phyloP scores from a whole-genome alignment of 2,113 vertebrate genomes.

The Prionailurus bengalensis region DNA sequence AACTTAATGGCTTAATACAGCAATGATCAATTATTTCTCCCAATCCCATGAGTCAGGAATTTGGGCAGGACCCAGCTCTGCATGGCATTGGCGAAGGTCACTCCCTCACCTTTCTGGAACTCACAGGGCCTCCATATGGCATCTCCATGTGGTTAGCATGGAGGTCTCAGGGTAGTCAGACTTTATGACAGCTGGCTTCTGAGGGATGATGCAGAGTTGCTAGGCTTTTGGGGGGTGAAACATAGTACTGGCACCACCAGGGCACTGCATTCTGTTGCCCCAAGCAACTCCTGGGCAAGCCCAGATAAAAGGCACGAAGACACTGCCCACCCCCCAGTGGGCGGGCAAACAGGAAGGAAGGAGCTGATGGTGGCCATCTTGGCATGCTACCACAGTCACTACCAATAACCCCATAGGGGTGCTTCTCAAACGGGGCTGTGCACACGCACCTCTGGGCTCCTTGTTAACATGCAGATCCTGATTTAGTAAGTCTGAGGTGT shows the following conservation, averaged over 20 bases:
- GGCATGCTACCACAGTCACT: neutral
- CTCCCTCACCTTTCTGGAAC: neutral
- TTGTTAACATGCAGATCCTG: neutral
- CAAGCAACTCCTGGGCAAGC: neutral
- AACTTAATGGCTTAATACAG: neutral
- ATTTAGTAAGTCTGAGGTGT: neutral
- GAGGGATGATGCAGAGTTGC: neutral
- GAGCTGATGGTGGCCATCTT: neutral
- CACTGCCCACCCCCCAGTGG: no score
- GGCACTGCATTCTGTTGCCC: neutral
- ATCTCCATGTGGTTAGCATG: neutral
- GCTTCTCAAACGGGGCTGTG: neutral
- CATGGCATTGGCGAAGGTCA: neutral
- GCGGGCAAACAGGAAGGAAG: neutral
- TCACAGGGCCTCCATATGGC: neutral
- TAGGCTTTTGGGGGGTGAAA: neutral
- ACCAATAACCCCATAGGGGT: no score
- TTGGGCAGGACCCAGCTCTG: neutral
- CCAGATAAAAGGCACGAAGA: neutral
- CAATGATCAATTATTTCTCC: neutral
- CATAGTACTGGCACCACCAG: neutral
- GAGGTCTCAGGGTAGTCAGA: no score
- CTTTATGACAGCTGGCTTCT: neutral
- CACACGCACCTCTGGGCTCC: no score
- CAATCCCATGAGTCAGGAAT: neutral